Base-by-base conservation (phyloP, 1,140 invertebrate species). In the Coptotermes formosanus region DNA sequence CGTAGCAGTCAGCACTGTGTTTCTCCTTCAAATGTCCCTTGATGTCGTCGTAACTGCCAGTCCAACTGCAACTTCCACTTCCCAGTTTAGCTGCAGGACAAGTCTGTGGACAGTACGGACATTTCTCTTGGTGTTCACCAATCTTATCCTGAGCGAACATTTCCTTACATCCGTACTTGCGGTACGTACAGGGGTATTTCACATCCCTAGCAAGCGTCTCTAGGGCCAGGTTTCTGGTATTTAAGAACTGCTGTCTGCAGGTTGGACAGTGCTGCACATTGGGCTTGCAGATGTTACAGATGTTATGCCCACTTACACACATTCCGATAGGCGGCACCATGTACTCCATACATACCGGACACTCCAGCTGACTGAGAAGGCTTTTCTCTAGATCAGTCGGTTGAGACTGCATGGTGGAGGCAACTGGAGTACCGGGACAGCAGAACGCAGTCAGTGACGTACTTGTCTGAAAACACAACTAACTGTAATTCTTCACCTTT, bases 271-370 rank as follows among this genome's bases (percentile, higher is more conserved):
- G 92, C 2, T 92, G 92, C 23, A 96, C 90, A 85, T 93, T 94
- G 38, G 91, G 92, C 82, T 95, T 92, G 90, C 96, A 97, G 16
- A 91, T 90, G 85, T 93, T 92, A 90, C 96, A 97, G 16, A 96
- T 92, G 87, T 95, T 94, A 90, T 97, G 96, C 4, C 96, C 96
- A 88, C 93, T 94, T 88, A 95, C 93, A 89, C 96, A 97, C 90
- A 96, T 95, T 59, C 90, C 91, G 88, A 94, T 95, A 21, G 96
- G 96, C 82, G 95, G 93, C 43, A 94, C 91, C 90, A 96, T 95
- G 88, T 94, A 38, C 38, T 38, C 38, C 38, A 38, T 2, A 38
- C 38, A 38, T 38, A 38, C 38, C 38, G 38, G 38, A 38, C 38
- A 38, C 38, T 38, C 38, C 38, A 38, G 38, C 38, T 38, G 2